Evolutionary conservation across 2,888 invertebrate genomes (phyloP).

Genomic region (Hydroisotoma schaefferi): DNA sequence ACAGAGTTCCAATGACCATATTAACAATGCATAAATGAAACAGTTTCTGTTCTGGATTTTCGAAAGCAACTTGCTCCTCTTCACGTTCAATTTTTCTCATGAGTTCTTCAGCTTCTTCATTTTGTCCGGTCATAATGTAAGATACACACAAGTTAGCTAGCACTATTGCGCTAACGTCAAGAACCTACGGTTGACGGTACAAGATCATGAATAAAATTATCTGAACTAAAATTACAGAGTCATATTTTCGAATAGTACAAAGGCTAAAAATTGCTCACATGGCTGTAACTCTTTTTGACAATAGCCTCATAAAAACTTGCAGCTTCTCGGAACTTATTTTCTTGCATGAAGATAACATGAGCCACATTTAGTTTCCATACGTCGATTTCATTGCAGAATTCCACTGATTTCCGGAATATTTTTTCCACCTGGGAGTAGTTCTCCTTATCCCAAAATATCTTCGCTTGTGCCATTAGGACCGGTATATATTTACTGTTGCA

Average conservation of each 20-base stretch:
- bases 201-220: neutral
- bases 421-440: constrained; percentile 95
- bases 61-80: constrained; percentile 87
- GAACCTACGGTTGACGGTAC: constrained; percentile 60
- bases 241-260: neutral
- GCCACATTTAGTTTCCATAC: constrained; percentile 97
- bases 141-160: constrained; percentile 97
- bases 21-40: constrained; percentile 98
- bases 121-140: constrained; percentile 98
- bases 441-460: constrained; percentile 96
- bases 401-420: constrained; percentile 93
- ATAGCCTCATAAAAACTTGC: constrained; percentile 97
- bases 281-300: constrained; percentile 89
- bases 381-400: constrained; percentile 96
- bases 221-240: neutral
- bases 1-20: constrained; percentile 95
- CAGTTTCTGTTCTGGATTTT: constrained; percentile 88
- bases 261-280: constrained; percentile 55
- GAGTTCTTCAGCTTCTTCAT: constrained; percentile 96
- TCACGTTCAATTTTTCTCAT: constrained; percentile 99
- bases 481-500: constrained; percentile 83
- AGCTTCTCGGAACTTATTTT: constrained; percentile 96
- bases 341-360: constrained; percentile 98
- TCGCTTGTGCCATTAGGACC: constrained; percentile 97
- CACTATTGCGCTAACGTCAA: constrained; percentile 95